These are phyloP conservation scores for Homarus gammarus DNA, from an alignment of 2,888 invertebrate genomes.

Conservation along the genomic window DNA sequence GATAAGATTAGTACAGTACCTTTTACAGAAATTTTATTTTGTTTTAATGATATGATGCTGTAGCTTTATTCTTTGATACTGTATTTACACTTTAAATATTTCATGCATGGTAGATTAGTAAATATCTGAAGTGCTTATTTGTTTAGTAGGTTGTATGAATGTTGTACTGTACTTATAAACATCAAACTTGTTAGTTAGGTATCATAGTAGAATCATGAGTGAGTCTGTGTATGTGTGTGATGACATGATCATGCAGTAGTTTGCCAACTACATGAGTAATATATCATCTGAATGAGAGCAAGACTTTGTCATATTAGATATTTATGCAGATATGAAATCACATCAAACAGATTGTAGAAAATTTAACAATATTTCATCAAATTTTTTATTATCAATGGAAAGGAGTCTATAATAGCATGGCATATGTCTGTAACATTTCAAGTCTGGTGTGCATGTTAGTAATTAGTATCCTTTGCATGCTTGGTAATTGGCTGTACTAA, in stretches of 20 bases:
- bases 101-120: conserved; percentile 2
- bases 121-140: background rate
- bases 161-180: background rate
- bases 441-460: conserved; percentile 19
- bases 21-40: too few species aligned
- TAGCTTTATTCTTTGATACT: background rate
- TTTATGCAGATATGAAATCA: too few species aligned
- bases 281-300: too few species aligned
- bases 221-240: too few species aligned
- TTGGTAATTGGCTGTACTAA: conserved; percentile 46
- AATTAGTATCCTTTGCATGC: conserved; percentile 10
- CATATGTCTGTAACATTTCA: background rate
- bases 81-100: background rate
- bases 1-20: too few species aligned
- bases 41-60: too few species aligned
- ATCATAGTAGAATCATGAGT: too few species aligned
- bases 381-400: too few species aligned
- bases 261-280: too few species aligned
- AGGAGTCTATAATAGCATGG: conserved; percentile 36
- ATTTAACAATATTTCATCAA: background rate
- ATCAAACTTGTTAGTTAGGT: too few species aligned
- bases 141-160: background rate
- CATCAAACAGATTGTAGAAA: background rate
- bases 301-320: too few species aligned
- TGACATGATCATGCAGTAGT: too few species aligned